Conservation (phyloP, 2,888 invertebrate genomes). For the Andrena haemorrhoa region DNA sequence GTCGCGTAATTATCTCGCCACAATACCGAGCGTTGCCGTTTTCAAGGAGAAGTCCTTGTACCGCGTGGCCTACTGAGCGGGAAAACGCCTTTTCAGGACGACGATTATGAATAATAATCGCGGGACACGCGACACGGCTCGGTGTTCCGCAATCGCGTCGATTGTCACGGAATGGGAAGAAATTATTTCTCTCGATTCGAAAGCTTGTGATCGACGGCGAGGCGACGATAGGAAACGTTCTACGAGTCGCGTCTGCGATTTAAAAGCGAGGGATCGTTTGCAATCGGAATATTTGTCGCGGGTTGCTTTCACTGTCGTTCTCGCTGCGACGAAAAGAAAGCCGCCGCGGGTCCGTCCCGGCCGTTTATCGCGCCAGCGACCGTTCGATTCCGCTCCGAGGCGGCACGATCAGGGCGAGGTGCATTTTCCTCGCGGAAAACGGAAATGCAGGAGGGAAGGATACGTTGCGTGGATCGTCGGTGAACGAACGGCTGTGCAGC, state of each 20-base stretch:
- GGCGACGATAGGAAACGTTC: neutral
- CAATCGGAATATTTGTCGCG: constrained; percentile 9
- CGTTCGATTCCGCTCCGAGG: too few relatives aligned
- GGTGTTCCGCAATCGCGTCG: constrained; percentile 11
- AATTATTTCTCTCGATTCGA: too few relatives aligned
- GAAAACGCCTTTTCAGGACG: constrained; percentile 36
- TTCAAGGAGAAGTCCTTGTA: constrained; percentile 7
- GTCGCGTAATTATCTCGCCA: constrained; percentile 13
- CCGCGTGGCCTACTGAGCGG: constrained; percentile 20
- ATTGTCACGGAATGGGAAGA: constrained; percentile 11
- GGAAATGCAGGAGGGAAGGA: neutral
- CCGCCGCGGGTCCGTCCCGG: constrained; percentile 10
- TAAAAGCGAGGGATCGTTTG: constrained; percentile 16
- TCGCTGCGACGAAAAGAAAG: constrained; percentile 40
- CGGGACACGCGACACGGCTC: constrained; percentile 31
- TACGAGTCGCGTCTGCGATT: neutral
- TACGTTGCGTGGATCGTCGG: constrained; percentile 5
- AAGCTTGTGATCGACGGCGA: too few relatives aligned
- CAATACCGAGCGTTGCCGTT: constrained; percentile 30
- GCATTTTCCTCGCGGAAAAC: neutral
- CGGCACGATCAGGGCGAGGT: too few relatives aligned
- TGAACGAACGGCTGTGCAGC: constrained; percentile 3
- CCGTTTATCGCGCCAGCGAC: neutral
- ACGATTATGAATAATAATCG: neutral
- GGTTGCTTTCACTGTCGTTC: constrained; percentile 49